Conservation (phyloP, 2,888 invertebrate species). For the Aphrophora alni region DNA sequence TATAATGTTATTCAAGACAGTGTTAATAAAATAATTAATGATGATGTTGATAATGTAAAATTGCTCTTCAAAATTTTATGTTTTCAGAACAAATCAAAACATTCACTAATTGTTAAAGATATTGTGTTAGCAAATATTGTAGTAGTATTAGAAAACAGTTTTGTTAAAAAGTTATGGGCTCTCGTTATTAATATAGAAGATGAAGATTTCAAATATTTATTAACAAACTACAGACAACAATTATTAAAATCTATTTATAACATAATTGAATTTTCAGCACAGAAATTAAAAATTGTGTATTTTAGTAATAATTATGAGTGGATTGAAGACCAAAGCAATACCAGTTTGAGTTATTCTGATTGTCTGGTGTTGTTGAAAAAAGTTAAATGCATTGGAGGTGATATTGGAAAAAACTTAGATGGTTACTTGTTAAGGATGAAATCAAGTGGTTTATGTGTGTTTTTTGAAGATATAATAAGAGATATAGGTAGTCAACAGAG, state of each 20-base stretch:
- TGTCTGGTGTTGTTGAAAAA: background rate
- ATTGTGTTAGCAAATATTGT: background rate
- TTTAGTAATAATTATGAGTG: background rate
- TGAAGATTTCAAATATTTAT: background rate
- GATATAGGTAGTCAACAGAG: too few relatives aligned
- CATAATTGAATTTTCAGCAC: background rate
- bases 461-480: background rate
- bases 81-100: background rate
- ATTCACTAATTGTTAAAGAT: background rate
- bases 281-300: background rate
- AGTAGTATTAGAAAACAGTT: background rate
- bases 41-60: slow-evolving; percentile 7
- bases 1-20: background rate
- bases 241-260: background rate
- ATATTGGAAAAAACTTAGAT: background rate
- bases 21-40: slow-evolving; percentile 11
- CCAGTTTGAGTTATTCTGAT: background rate
- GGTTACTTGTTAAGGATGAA: background rate
- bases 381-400: background rate
- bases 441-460: background rate
- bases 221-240: background rate
- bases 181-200: background rate
- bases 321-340: background rate
- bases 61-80: slow-evolving; percentile 12
- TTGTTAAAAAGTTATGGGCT: background rate